phyloP scores from a whole-genome alignment of 2,797 vertebrate species.

The Galagoides demidoff region DNA sequence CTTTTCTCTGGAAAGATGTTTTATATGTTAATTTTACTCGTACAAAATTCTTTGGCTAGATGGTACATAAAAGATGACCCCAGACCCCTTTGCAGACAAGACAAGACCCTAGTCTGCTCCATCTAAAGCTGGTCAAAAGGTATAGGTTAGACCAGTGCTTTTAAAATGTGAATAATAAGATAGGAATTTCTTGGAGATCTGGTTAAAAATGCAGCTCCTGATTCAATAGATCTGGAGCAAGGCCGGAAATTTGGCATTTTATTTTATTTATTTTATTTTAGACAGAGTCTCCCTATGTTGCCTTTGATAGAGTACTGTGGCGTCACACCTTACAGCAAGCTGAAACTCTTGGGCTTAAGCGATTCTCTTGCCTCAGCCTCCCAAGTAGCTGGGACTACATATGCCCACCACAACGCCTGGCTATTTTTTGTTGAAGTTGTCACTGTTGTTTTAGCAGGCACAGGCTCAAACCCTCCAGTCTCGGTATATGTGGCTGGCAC shows the following conservation, averaged over 20 bases:
- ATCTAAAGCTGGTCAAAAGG: neutral
- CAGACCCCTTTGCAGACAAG: neutral
- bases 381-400: no score
- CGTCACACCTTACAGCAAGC: no score
- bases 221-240: neutral
- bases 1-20: neutral
- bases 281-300: no score
- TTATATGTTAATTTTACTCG: neutral
- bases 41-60: neutral
- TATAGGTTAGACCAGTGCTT: neutral
- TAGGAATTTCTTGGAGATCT: neutral
- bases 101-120: neutral
- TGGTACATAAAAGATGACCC: accelerated
- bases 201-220: neutral
- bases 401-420: no score
- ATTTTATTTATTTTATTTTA: no score
- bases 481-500: no score
- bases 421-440: no score
- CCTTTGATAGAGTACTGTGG: no score
- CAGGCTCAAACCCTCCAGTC: no score
- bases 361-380: no score
- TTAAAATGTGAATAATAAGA: neutral
- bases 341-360: no score
- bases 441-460: no score
- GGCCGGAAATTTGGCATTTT: neutral